Conservation (phyloP, 2,797 vertebrate species). For the Halcyon chelicuti region DNA sequence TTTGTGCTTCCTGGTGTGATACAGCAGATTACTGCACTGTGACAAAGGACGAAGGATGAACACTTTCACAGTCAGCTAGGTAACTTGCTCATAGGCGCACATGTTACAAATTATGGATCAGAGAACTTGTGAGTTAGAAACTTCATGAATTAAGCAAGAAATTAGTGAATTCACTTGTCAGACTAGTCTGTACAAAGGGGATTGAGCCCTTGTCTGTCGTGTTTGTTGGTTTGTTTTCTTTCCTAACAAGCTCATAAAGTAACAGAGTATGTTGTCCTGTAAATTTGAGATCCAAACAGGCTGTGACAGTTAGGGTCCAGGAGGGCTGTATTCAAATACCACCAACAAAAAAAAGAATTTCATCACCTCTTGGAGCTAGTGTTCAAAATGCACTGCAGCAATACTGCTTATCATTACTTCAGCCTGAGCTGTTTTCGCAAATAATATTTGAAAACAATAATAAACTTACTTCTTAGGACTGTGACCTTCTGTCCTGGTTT, state of each 20-base stretch:
- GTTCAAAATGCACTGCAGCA: not conserved
- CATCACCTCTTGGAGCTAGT: not conserved
- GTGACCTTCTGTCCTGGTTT: not conserved
- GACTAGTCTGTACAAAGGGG: not conserved
- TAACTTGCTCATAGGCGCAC: not conserved
- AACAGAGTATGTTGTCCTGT: not conserved
- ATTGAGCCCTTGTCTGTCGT: not conserved
- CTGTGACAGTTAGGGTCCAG: not conserved
- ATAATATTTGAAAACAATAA: not conserved
- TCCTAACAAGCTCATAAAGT: not conserved
- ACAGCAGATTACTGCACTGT: not conserved
- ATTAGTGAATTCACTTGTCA: not conserved
- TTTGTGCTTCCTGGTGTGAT: not conserved
- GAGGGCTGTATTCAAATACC: not conserved
- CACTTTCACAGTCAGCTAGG: accelerated
- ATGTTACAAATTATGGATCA: not conserved
- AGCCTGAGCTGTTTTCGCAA: not conserved
- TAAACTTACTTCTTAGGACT: not conserved
- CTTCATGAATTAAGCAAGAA: not conserved
- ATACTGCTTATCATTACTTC: not conserved
- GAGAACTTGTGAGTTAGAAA: not conserved
- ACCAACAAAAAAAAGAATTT: not conserved
- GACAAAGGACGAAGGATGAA: not conserved
- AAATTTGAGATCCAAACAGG: not conserved
- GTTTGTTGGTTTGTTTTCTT: not conserved